Evolutionary conservation across 2,888 invertebrate species (phyloP).

Genomic region (Lomographa bimaculata): DNA sequence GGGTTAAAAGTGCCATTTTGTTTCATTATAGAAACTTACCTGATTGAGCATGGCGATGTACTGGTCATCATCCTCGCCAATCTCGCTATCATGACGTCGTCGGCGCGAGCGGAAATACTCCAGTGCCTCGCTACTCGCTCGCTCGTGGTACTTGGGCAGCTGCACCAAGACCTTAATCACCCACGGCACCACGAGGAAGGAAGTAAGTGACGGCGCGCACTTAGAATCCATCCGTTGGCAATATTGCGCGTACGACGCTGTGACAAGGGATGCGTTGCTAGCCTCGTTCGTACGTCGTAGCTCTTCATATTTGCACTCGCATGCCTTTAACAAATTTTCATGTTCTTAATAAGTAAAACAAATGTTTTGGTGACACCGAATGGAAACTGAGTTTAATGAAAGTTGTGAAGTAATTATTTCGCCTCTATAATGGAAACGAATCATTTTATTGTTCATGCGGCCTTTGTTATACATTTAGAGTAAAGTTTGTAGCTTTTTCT

Average conservation of each 20-base stretch:
- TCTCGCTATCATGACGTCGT: slow-evolving; percentile 30
- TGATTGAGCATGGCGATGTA: slow-evolving; percentile 17
- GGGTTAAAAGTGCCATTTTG: no score
- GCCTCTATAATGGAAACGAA: no score
- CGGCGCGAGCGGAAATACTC: slow-evolving; percentile 32
- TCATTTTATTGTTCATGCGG: no score
- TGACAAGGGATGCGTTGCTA: slow-evolving; percentile 21
- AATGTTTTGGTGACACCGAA: no score
- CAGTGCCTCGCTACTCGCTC: slow-evolving; percentile 18
- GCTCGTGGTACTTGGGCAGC: slow-evolving; percentile 33
- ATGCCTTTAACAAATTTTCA: no score
- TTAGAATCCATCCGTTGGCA: slow-evolving; percentile 75
- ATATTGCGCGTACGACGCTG: slow-evolving; percentile 74
- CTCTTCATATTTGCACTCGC: slow-evolving; percentile 15
- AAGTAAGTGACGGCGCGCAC: slow-evolving; percentile 35
- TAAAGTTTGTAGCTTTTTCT: no score
- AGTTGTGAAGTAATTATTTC: no score
- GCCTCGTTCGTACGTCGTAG: slow-evolving; percentile 7
- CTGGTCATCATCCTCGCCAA: slow-evolving; percentile 30
- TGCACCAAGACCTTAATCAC: slow-evolving; percentile 30
- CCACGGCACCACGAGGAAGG: slow-evolving; percentile 36
- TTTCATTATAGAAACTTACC: slow-evolving; percentile 25
- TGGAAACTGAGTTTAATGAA: no score
- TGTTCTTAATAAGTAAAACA: no score
- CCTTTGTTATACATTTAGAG: no score